Evolutionary conservation across 2,888 invertebrate species (phyloP), one percentile per base, ranked within the genome.

Genomic region (Hypercompe scribonia): DNA sequence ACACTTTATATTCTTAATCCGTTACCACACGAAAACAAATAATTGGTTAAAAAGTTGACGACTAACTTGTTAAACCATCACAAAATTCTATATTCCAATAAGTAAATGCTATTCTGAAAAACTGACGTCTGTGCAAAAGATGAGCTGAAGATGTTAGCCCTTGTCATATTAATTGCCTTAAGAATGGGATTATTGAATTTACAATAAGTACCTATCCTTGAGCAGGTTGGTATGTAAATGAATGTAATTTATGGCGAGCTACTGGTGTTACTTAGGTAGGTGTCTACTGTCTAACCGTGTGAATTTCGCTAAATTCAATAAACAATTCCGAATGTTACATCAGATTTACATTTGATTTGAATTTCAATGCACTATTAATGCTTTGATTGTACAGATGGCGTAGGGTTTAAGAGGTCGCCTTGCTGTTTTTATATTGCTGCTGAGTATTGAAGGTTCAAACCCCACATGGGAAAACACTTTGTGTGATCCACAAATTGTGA

Each of bases 201-300:
- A 54, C 54, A 54, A 54, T 28, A 28, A 50, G 31, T 50, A 67
- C 31, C 33, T 24, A 33, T 50, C 24, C 46, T 33, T 67, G 50
- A 34, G 46, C 46, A 67, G 46, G 46, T 24, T 24, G 39, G 46
- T 33, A 68, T 68, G 68, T 68, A 50, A 68, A 68, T 68, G 13
- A 46, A 67, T 46, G 42, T n/a, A 67, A 68, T 33, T 68, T 68
- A 68, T 54, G 34, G 24, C 11, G 34, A n/a, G 68, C 50, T 68
- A 54, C 68, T 68, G 68, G 68, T 54, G 31, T 68, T 68, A 68
- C 68, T 33, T 68, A 18, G 34, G 34, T 67, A 50, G 50, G 54
- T 36, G 34, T 34, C 24, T 67, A 50, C 33, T 10, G n/a, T 50
- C 31, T 67, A 50, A 67, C 21, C 31, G 33, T 68, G 18, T 61